Percentiles rank a stretch among this genome's conserved stretches.
Evolutionary conservation across 2,888 invertebrate genomes (phyloP).

Genomic region (Polymixis flavicincta): DNA sequence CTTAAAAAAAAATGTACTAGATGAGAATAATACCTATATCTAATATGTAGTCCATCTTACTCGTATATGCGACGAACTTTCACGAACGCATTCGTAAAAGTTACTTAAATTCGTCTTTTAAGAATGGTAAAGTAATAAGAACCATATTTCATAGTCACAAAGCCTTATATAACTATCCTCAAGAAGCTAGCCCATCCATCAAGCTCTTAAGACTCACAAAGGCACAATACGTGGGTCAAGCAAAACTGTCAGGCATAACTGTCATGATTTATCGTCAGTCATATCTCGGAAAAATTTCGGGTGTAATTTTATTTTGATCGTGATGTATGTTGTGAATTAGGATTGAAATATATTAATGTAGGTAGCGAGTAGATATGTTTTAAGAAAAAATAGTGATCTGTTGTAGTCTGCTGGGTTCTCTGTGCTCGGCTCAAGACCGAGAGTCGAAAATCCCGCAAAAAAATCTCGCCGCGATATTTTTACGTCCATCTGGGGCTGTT

Average conservation of each 20-base stretch:
- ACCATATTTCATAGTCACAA: constrained; percentile 59
- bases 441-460: too few relatives aligned
- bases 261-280: constrained; percentile 60
- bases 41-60: background rate
- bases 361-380: background rate
- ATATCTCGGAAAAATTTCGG: constrained; percentile 35
- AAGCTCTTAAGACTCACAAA: constrained; percentile 58
- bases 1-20: too few relatives aligned
- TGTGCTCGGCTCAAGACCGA: too few relatives aligned
- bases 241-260: constrained; percentile 48
- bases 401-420: too few relatives aligned
- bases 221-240: constrained; percentile 68
- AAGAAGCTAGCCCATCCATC: constrained; percentile 58
- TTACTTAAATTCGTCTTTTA: background rate
- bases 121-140: constrained; percentile 27
- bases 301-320: constrained; percentile 58
- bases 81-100: background rate
- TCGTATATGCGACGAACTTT: too few relatives aligned
- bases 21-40: background rate
- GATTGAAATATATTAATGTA: constrained; percentile 2
- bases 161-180: constrained; percentile 32
- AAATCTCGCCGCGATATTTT: too few relatives aligned
- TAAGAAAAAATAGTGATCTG: background rate
- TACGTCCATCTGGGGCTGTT: too few relatives aligned
- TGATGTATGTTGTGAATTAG: constrained; percentile 30